Percentiles rank a stretch among this genome's conserved stretches.
These are phyloP conservation scores for Drosophila testacea DNA, from an alignment of 2,888 invertebrate species.

Conservation along the genomic window DNA sequence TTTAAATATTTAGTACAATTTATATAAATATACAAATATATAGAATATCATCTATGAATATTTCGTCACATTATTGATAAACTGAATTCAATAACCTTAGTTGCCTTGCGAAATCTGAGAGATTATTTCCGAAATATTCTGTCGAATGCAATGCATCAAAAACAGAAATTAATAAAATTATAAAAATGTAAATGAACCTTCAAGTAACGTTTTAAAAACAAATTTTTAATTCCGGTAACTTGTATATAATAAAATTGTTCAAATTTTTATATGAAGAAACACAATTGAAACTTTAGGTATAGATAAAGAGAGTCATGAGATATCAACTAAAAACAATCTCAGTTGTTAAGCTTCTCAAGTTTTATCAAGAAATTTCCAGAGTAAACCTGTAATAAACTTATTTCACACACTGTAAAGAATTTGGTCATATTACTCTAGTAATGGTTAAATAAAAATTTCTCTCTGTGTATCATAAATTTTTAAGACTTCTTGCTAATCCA, in stretches of 20 bases:
- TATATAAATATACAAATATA: background rate
- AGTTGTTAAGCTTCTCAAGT: background rate
- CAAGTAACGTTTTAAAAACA: background rate
- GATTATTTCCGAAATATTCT: background rate
- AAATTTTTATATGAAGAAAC: background rate
- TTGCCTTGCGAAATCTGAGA: constrained; percentile 4
- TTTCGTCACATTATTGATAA: constrained; percentile 19
- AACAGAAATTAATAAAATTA: constrained; percentile 4
- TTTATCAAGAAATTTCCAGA: background rate
- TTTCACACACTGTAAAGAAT: constrained; percentile 5
- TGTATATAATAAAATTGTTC: background rate
- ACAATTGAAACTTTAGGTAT: background rate
- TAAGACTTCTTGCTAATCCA: constrained; percentile 1
- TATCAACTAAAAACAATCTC: background rate
- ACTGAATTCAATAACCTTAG: constrained; percentile 15
- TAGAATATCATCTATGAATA: background rate
- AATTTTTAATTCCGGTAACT: background rate
- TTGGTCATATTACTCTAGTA: background rate
- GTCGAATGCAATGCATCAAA: constrained; percentile 13
- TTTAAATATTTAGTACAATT: no score
- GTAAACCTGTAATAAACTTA: background rate
- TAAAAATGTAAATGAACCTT: background rate
- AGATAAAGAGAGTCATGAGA: no score
- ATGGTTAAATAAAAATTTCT: background rate
- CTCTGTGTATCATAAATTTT: background rate